Conservation (phyloP, 2,888 invertebrate genomes). For the Polylopha cassiicola region DNA sequence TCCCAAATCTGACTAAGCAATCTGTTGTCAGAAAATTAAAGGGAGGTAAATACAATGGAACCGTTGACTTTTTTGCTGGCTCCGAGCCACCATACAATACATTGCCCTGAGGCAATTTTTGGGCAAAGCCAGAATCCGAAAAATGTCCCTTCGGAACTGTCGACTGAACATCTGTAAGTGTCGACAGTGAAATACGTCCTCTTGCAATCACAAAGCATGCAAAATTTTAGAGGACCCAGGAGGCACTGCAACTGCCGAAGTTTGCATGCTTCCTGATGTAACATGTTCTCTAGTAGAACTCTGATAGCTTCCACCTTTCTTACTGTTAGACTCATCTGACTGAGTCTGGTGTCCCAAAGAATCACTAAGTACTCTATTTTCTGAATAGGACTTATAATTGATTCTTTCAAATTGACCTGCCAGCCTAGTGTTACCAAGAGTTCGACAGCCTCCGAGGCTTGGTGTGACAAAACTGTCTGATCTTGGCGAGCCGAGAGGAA, state of each 20-base stretch:
- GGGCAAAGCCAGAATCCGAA: background rate
- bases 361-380: background rate
- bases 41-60: background rate
- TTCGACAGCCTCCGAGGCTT: background rate
- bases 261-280: background rate
- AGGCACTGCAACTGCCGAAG: slow-evolving; percentile 2
- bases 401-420: slow-evolving; percentile 16
- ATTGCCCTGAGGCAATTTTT: background rate
- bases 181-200: slow-evolving; percentile 3
- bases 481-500: slow-evolving; percentile 20
- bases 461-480: background rate
- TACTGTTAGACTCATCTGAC: background rate
- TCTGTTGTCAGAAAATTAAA: slow-evolving; percentile 20
- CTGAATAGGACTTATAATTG: slow-evolving; percentile 6
- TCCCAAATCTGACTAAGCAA: slow-evolving; percentile 19
- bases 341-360: background rate
- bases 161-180: slow-evolving; percentile 4
- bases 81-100: slow-evolving; percentile 19
- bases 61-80: background rate
- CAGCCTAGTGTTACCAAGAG: slow-evolving; percentile 11
- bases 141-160: background rate
- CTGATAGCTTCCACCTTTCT: background rate
- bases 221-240: slow-evolving; percentile 2
- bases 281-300: background rate
- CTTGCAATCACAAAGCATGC: slow-evolving; percentile 5